Evolutionary conservation across 1,140 invertebrate species (phyloP).

Genomic region (Megalopta genalis): DNA sequence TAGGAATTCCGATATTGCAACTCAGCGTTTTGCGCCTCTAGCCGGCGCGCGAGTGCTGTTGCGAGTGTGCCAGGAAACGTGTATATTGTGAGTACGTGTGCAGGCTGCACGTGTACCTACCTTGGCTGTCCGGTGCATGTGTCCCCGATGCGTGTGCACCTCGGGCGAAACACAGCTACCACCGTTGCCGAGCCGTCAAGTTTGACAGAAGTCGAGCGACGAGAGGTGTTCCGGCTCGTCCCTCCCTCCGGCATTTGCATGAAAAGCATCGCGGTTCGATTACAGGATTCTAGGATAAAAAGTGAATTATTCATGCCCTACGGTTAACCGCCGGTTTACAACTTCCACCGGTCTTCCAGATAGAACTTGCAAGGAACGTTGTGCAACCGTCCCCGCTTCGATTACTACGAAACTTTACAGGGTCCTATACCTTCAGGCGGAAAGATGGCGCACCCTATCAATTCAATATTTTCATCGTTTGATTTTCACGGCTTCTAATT

Average conservation of each 20-base stretch:
- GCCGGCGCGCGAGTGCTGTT: too few relatives aligned
- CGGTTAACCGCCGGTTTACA: neutral
- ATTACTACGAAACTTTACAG: too few relatives aligned
- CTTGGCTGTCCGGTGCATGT: constrained; percentile 22
- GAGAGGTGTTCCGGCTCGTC: neutral
- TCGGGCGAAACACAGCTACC: neutral
- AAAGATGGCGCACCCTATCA: too few relatives aligned
- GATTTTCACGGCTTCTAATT: too few relatives aligned
- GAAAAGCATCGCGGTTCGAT: constrained; percentile 62
- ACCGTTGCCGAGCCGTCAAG: neutral
- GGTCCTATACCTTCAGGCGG: too few relatives aligned
- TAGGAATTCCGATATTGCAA: constrained; percentile 71
- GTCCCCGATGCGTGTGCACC: constrained; percentile 25
- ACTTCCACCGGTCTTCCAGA: neutral
- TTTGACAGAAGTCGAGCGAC: constrained; percentile 38
- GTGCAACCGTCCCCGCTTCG: too few relatives aligned
- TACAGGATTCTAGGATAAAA: constrained; percentile 54
- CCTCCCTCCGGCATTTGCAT: constrained; percentile 42
- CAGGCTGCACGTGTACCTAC: neutral
- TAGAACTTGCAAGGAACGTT: neutral
- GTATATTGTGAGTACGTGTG: neutral
- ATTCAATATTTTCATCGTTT: too few relatives aligned
- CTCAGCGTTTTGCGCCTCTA: constrained; percentile 59
- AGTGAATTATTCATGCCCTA: constrained; percentile 57
- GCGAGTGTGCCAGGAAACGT: too few relatives aligned